Base-by-base conservation (phyloP, 2,113 vertebrate species). In the Bos javanicus region DNA sequence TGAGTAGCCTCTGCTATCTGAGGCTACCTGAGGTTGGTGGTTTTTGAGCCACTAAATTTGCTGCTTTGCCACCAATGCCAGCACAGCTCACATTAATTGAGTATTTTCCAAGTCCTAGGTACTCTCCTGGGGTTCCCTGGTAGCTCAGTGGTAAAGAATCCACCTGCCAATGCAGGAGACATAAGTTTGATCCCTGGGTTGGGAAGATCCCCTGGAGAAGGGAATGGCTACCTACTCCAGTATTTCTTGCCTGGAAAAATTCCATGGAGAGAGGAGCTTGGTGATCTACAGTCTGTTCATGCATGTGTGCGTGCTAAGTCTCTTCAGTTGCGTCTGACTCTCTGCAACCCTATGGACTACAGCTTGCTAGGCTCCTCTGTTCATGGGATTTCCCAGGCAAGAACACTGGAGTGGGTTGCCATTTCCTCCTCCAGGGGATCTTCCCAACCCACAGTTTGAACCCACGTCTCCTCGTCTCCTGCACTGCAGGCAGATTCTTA, bases 221-320 rank as follows among this genome's bases (percentile, higher is more conserved):
- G 36, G 23, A 76, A 13, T 43, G 71, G 71, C 36, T 39, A 25
- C 71, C 71, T 14, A 74, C 71, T 76, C 21, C 43, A 76, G 71
- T 43, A 74, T 43, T 74, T 74, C 71, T 26, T 14, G 36, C 11
- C n/a, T 43, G 71, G 36, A 43, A 74, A 71, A 74, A 74, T 14
- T 74, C 71, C 71, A 14, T 25, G 36, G 36, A 43, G 36, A 74
- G 21, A 43, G 36, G 71, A 43, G 71, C 36, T 74, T 43, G 71
- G 71, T 14, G 21, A 43, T 43, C 21, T 74, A 43, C 10, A 74
- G 10, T 13, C 5, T 74, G 36, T 39, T n/a, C 7, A 2, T 67
- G 62, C 7, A 1, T 67, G 62, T 0, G 4, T 71, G 17, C 0
- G 0, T 25, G 21, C 36, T 43, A 74, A 39, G 71, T 74, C 0